Evolutionary conservation across 2,888 invertebrate genomes (phyloP), one percentile per base, ranked within the genome.

Genomic region (Acleris holmiana): DNA sequence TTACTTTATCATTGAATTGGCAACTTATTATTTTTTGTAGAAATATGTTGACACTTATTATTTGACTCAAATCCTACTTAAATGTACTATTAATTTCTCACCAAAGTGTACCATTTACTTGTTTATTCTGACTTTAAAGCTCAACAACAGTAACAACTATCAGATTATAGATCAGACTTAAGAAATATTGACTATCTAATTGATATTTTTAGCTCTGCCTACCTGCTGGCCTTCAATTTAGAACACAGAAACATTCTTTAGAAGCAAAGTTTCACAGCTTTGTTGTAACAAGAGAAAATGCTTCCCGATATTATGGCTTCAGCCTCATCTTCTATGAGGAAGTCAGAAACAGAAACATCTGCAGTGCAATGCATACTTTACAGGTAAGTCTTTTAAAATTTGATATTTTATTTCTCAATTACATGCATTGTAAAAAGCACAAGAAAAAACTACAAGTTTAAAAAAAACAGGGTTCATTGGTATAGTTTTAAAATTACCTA

Each of bases 251-350:
- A 86, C 97, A 98, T 87, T 94, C 94, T 67, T 93, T 95, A 80
- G 96, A 97, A 75, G 97, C 98, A 13, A 95, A 94, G 80, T 98
- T 99, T 88, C 99, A 99, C 89, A 97, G 99, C 54, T 99, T 99
- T 93, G 96, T 99, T 62, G 98, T 99, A 68, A 99, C 99, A 15
- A 94, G 97, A 76, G 99, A 99, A 93, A 99, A 99, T 94, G 99
- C 99, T 61, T 96, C 96, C 72, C 94, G 99, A 73, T 96, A 96
- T 73, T 98, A 98, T 93, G 99, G 99, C 67, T 98, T 98, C 80
- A 97, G 98, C 80, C 95, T 98, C 73, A 96, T 98, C 18, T 99
- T 99, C 88, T 99, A 97, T 92, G 99, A 99, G 91, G 98, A 98
- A 93, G 98, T 99, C 72, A 95, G 96, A 64, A 98, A 98, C 87